Base-by-base conservation (phyloP, 1,140 invertebrate genomes). In the Saxidomus purpurata region DNA sequence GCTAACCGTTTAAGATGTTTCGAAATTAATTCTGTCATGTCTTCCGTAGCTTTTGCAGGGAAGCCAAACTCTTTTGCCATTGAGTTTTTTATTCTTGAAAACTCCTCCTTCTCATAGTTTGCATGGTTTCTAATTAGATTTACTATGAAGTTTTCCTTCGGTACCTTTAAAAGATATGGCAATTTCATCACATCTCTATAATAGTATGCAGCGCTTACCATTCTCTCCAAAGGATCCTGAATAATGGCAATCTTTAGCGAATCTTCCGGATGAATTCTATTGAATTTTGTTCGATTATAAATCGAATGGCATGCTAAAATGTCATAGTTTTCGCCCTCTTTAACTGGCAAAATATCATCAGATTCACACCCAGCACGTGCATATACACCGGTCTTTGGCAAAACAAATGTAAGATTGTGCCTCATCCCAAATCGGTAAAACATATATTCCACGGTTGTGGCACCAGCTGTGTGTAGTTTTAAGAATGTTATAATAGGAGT, bases 401-500 rank as follows among this genome's bases (percentile, higher is more conserved):
- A 87, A n/a, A 95, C 95, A 84, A 96, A 95, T 61, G 93, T 92
- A 22, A 96, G 93, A 87, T 97, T 97, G 28, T 94, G 94, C 28
- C 95, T 96, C 88, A 97, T 92, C 11, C 95, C 96, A 92, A 94
- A 96, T 25, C 96, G 90, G 90, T 96, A 92, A 3, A 96, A 91
- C 55, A 96, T 96, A 89, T 96, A 96, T 88, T 96, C 96, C 15
- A 96, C 87, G 0, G 96, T 96, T 34, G 94, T 95, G 52, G 96
- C 96, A 8, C 95, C 96, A 85, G 96, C 96, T 94, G 96, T 97
- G 93, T 97, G 93, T 0, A 91, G 87, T 89, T 92, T 91, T 19
- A 87, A 55, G 40, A 87, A 80, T 25, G 19, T 76, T 22, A 87
- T 36, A 43, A 80, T 55, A 15, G 28, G 43, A 25, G n/a, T n/a